Conservation (phyloP, 1,140 invertebrate species). For the Pararge aegeria region DNA sequence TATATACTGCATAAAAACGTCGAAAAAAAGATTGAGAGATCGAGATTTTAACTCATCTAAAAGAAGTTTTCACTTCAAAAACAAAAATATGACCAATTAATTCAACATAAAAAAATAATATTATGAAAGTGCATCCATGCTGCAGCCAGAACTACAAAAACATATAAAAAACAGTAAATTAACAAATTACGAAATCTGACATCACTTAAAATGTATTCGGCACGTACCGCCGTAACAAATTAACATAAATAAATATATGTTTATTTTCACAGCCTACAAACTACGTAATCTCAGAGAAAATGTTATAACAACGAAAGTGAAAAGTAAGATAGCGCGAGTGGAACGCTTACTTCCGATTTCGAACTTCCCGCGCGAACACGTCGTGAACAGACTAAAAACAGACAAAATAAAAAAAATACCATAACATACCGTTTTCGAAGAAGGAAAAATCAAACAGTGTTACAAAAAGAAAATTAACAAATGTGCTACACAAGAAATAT, state of each 20-base stretch:
- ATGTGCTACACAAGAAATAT: neutral
- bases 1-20: too few species aligned
- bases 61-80: too few species aligned
- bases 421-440: conserved; percentile 22
- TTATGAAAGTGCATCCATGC: too few species aligned
- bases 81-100: too few species aligned
- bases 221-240: neutral
- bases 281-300: conserved; percentile 45
- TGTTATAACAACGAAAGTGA: conserved; percentile 58
- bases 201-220: conserved; percentile 16
- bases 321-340: conserved; percentile 46
- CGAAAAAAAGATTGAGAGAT: too few species aligned
- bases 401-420: conserved; percentile 24
- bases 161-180: neutral
- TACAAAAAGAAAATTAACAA: neutral
- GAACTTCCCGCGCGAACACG: conserved; percentile 53
- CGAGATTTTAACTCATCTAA: too few species aligned
- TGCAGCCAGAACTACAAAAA: neutral
- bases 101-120: too few species aligned
- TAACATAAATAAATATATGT: conserved; percentile 37
- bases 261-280: conserved; percentile 17
- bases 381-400: conserved; percentile 41
- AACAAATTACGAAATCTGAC: conserved; percentile 17
- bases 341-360: conserved; percentile 65
- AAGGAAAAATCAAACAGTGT: neutral